Evolutionary conservation across 2,113 vertebrate species (phyloP).

Genomic region (Tretioscincus oriximinensis): DNA sequence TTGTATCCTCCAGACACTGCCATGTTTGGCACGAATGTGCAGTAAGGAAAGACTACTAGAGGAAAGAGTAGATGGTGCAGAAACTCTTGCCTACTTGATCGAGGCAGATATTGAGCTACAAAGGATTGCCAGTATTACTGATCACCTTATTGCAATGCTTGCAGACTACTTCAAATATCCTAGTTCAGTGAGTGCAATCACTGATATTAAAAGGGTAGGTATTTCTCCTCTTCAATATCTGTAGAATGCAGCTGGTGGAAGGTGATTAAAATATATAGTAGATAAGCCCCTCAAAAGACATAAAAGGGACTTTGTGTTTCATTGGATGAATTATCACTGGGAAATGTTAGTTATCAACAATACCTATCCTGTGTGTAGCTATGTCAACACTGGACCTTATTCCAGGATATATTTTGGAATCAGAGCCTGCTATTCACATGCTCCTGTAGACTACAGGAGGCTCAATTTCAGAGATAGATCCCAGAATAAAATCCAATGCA

Average conservation of each 20-base stretch:
- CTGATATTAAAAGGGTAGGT: slow-evolving; percentile 97
- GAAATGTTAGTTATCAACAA: too few species aligned
- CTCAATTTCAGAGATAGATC: too few species aligned
- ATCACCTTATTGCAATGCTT: slow-evolving; percentile 95
- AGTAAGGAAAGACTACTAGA: slow-evolving; percentile 94
- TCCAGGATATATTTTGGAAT: too few species aligned
- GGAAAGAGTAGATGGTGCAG: slow-evolving; percentile 95
- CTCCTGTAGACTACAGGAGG: too few species aligned
- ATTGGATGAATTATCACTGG: too few species aligned
- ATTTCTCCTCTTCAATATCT: neutral
- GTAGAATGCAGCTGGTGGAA: neutral
- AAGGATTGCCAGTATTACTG: slow-evolving; percentile 93
- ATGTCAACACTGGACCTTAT: too few species aligned
- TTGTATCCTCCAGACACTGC: slow-evolving; percentile 83
- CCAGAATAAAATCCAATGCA: too few species aligned
- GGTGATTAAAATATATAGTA: neutral
- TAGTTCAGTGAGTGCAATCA: slow-evolving; percentile 96
- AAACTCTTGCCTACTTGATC: slow-evolving; percentile 95
- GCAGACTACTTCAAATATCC: slow-evolving; percentile 99
- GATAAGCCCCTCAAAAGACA: neutral
- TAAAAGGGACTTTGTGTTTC: too few species aligned
- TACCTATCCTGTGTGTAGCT: too few species aligned
- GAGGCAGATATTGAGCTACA: slow-evolving; percentile 97
- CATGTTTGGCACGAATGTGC: slow-evolving; percentile 97
- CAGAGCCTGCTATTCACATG: too few species aligned